Evolutionary conservation across 2,797 vertebrate species (phyloP), one percentile per base, ranked within the genome.

Genomic region (Nyctalus aviator): DNA sequence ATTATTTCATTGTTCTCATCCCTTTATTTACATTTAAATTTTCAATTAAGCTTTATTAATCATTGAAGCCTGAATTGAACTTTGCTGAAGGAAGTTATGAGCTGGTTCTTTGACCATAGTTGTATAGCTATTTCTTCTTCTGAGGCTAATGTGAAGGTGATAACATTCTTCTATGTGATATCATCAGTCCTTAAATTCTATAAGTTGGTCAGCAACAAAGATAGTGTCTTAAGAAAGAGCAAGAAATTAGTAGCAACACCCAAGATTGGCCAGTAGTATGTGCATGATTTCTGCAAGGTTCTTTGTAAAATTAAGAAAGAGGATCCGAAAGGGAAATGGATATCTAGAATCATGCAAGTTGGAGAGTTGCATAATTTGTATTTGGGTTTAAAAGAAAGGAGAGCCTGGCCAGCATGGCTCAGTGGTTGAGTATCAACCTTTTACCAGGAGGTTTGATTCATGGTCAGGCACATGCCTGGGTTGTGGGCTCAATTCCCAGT

Each of bases 11-110:
- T 82, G 10, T 35, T 88, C 18, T 76, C 15, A 75, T 79, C 73
- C 25, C 12, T 76, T 84, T 57, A 79, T 64, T 90, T 88, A 78
- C 68, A 41, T 44, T 69, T 96, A 77, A 73, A 57, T 21, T 62
- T 81, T 35, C 18, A 78, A 32, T 50, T 14, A 91, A 84, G 48
- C 2, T 62, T 79, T 59, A 30, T 68, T 82, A 69, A 71, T 84
- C 44, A 59, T 21, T 53, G 62, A 59, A 48, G 11, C 2, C 32
- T 84, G 41, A 17, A 71, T 68, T 76, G 57, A 37, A 82, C 5
- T 90, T 76, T 87, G 18, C 41, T 35, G 53, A 68, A 32, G 41
- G n/a, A 90, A 73, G 88, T 48, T n/a, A 25, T 10, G 20, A 78
- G 37, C 15, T 30, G 25, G 3, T 62, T 91, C 57, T 41, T 48